These are phyloP conservation scores for Talpa occidentalis DNA, from an alignment of 2,113 vertebrate species.

Conservation along the genomic window DNA sequence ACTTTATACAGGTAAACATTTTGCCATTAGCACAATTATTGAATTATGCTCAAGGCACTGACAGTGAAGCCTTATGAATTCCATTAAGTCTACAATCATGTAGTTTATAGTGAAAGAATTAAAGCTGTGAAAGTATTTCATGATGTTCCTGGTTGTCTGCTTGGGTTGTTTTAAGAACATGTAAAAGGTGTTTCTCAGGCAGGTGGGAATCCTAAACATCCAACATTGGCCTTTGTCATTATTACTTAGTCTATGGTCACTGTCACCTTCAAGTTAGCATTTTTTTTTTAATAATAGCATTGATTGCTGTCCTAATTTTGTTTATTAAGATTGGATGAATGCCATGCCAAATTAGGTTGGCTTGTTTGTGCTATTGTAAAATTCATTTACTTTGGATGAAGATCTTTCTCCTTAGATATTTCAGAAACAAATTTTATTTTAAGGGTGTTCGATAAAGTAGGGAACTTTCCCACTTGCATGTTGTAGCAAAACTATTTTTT, in stretches of 20 bases:
- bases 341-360: background rate
- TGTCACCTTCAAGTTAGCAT: background rate
- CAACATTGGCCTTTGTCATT: background rate
- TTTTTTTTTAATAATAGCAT: background rate
- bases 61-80: background rate
- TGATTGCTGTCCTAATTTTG: background rate
- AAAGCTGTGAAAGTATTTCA: background rate
- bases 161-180: background rate
- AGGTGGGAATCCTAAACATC: background rate
- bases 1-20: background rate
- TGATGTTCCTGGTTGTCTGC: background rate
- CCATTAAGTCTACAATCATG: background rate
- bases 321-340: background rate
- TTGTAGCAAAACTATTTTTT: background rate
- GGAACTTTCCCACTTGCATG: background rate
- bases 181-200: background rate
- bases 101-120: background rate
- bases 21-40: background rate
- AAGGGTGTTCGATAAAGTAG: background rate
- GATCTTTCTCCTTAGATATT: background rate
- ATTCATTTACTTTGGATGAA: background rate
- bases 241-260: background rate
- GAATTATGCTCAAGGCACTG: background rate
- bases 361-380: background rate
- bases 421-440: constrained; percentile 28